phyloP scores from a whole-genome alignment of 2,888 invertebrate genomes.

The Liodrosophila aerea region DNA sequence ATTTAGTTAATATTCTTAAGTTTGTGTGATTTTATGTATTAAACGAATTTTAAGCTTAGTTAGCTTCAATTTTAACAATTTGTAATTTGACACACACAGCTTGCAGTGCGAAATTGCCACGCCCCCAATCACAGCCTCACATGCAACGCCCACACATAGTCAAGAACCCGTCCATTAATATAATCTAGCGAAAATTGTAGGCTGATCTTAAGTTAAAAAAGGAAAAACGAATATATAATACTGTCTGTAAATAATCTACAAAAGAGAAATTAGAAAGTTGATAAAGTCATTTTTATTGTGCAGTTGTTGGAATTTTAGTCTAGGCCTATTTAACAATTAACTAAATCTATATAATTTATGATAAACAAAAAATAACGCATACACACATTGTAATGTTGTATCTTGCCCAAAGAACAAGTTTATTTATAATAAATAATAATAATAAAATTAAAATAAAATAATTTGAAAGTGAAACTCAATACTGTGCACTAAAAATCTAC shows the following conservation, averaged over 20 bases:
- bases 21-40: conserved; percentile 74
- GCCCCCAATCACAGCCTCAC: conserved; percentile 2
- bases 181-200: conserved; percentile 75
- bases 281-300: conserved; percentile 63
- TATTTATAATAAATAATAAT: conserved; percentile 63
- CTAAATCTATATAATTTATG: conserved; percentile 54
- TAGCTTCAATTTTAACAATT: conserved; percentile 76
- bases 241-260: conserved; percentile 56
- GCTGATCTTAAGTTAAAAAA: conserved; percentile 38
- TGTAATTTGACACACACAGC: conserved; percentile 42
- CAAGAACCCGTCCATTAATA: conserved; percentile 55
- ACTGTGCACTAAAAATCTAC: too few species aligned
- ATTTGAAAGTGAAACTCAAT: conserved; percentile 5
- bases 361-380: conserved; percentile 57
- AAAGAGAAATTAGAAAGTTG: conserved; percentile 14
- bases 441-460: conserved; percentile 20
- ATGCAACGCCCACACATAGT: conserved; percentile 50
- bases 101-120: conserved; percentile 36
- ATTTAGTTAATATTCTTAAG: conserved; percentile 71
- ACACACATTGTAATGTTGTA: conserved; percentile 71
- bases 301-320: conserved; percentile 76
- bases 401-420: conserved; percentile 81
- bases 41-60: conserved; percentile 75
- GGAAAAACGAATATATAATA: conserved; percentile 20
- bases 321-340: conserved; percentile 70